A percentile compares a stretch with the other conserved stretches of the same genome.
phyloP scores from a whole-genome alignment of 2,797 vertebrate species.

The Catharus ustulatus region DNA sequence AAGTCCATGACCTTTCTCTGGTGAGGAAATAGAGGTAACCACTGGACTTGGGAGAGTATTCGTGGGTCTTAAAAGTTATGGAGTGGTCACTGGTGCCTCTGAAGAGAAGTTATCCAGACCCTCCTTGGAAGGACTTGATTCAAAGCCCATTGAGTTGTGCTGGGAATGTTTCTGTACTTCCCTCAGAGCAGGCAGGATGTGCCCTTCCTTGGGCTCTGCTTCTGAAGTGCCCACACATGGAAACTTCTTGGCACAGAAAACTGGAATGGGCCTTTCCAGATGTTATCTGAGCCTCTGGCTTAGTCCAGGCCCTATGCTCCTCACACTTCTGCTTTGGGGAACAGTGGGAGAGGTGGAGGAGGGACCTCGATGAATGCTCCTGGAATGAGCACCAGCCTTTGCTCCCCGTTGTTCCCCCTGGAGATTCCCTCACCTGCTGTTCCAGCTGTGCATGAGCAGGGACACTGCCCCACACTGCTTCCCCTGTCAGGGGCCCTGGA shows the following conservation, averaged over 20 bases:
- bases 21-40: neutral
- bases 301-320: neutral
- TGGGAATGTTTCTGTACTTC: neutral
- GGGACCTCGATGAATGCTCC: accelerated
- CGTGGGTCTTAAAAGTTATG: neutral
- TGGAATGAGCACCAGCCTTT: neutral
- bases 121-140: neutral
- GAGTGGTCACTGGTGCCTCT: neutral
- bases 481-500: neutral
- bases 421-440: neutral
- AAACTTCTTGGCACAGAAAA: neutral
- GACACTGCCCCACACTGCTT: neutral
- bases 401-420: accelerated
- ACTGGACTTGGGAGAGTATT: neutral
- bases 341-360: neutral
- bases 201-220: neutral
- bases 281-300: neutral
- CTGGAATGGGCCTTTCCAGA: neutral
- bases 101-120: neutral
- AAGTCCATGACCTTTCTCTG: neutral
- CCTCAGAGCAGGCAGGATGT: neutral
- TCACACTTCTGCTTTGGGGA: neutral
- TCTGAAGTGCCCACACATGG: neutral
- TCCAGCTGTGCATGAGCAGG: accelerated
- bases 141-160: neutral